Conservation (phyloP, 2,113 vertebrate genomes). For the Chascanopsetta lugubris region DNA sequence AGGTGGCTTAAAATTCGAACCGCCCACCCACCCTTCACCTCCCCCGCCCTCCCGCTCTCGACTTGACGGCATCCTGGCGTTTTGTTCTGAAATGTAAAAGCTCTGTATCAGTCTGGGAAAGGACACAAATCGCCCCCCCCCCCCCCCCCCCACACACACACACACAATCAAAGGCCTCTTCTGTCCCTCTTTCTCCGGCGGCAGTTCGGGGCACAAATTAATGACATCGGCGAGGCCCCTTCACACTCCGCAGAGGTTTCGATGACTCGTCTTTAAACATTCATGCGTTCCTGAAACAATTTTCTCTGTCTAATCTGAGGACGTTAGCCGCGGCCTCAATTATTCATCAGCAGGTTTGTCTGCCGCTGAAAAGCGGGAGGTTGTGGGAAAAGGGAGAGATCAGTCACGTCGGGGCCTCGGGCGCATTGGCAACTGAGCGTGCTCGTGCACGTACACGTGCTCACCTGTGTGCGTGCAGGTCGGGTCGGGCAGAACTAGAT, state of each 20-base stretch:
- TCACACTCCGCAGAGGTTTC: constrained; percentile 64
- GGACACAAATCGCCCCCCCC: constrained; percentile 51
- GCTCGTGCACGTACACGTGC: constrained; percentile 41
- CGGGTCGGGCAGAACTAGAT: constrained; percentile 5
- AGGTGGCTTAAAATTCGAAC: constrained; percentile 57
- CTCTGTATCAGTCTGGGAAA: constrained; percentile 35
- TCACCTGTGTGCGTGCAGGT: constrained; percentile 3
- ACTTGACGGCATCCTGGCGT: constrained; percentile 35
- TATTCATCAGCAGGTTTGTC: constrained; percentile 72
- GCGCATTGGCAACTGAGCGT: constrained; percentile 48
- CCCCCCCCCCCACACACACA: too few species aligned
- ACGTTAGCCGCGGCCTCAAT: constrained; percentile 69
- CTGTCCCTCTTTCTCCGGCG: constrained; percentile 14
- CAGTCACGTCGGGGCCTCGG: constrained; percentile 46
- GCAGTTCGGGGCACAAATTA: constrained; percentile 72
- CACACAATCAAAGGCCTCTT: constrained; percentile 22
- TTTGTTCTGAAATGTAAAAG: constrained; percentile 44
- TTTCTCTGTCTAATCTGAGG: constrained; percentile 80
- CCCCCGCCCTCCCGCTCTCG: not conserved
- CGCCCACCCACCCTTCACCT: constrained; percentile 13
- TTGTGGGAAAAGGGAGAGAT: constrained; percentile 54
- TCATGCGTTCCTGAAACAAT: constrained; percentile 77
- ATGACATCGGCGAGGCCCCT: constrained; percentile 62
- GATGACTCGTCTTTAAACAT: constrained; percentile 80
- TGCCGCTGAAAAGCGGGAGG: constrained; percentile 60